Base-by-base conservation (phyloP, 2,888 invertebrate genomes). In the Lasius platythorax region DNA sequence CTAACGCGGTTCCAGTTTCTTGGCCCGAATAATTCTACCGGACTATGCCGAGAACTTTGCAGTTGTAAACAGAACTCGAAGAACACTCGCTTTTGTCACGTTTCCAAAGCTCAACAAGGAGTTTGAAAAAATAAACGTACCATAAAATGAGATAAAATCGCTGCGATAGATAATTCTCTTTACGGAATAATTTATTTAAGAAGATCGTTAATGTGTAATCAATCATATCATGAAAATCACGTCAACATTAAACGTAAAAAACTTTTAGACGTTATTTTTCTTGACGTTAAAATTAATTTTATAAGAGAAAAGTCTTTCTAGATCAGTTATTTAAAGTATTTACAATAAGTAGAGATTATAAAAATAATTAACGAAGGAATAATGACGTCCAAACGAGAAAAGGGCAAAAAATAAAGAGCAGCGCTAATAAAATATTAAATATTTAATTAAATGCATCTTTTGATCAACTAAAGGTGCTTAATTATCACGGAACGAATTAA, bases 1-100 rank as follows among this genome's bases (percentile, higher is more conserved):
- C 91, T 89, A 85, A 87, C 84, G 81, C 72, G 70, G 88, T 89
- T 90, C 86, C 88, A 79, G 90, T 90, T 90, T 87, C 91, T 90
- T 87, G 88, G 70, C 30, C 90, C 83, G 90, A 85, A 88, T 91
- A 91, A 91, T 91, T 90, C 83, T 83, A 64, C 68, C 76, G 82
- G 85, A 85, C 79, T 82, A 46, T 79, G 79, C 63, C 83, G 84
- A 66, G 72, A 91, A 91, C 83, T 91, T 90, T 56, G 61, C 37
- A 68, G 85, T 85, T 84, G 88, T 85, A 87, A 91, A 91, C 86
- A 83, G 75, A 83, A 61, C 63, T 56, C 68, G 64, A 56, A 63
- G 75, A 79, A 79, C 86, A 46, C 37, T 72, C 81, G 43, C 82
- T 79, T 72, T 66, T 82, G 79, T 64, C 82, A 76, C 83, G 50